phyloP scores from a whole-genome alignment of 1,140 invertebrate genomes.

The Galendromus occidentalis region DNA sequence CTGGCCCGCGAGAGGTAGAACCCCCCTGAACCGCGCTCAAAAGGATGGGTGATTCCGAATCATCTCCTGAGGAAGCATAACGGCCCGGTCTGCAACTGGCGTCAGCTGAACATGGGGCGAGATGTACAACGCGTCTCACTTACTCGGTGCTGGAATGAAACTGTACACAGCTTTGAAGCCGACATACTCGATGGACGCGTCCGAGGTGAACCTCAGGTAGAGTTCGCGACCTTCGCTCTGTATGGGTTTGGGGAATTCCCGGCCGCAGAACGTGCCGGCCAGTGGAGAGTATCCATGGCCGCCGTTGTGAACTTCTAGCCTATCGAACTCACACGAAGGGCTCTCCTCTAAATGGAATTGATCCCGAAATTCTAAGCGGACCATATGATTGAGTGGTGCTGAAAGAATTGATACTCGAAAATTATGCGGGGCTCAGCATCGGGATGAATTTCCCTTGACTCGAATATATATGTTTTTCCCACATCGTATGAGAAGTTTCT shows the following conservation, averaged over 20 bases:
- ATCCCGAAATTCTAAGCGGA: conserved; percentile 60
- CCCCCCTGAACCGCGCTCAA: no score
- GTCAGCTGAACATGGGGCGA: no score
- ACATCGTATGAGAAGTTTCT: neutral
- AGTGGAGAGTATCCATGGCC: conserved; percentile 57
- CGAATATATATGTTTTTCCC: neutral
- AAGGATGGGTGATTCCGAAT: no score
- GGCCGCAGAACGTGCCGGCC: conserved; percentile 47
- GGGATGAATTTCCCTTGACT: neutral
- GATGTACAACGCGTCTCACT: conserved; percentile 13
- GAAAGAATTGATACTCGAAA: conserved; percentile 27
- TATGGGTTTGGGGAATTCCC: conserved; percentile 51
- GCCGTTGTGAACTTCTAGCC: conserved; percentile 53
- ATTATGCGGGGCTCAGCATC: neutral
- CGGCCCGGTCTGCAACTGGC: no score
- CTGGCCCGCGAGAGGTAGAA: no score
- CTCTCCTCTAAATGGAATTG: conserved; percentile 53
- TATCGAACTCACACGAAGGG: conserved; percentile 55
- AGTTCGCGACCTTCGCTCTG: conserved; percentile 50
- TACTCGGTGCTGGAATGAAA: conserved; percentile 33
- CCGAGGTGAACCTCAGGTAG: conserved; percentile 63
- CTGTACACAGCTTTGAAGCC: conserved; percentile 60
- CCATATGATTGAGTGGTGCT: conserved; percentile 49
- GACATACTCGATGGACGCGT: conserved; percentile 56
- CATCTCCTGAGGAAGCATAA: no score